Evolutionary conservation across 2,888 invertebrate genomes (phyloP).

Genomic region (Monopis laevigella): DNA sequence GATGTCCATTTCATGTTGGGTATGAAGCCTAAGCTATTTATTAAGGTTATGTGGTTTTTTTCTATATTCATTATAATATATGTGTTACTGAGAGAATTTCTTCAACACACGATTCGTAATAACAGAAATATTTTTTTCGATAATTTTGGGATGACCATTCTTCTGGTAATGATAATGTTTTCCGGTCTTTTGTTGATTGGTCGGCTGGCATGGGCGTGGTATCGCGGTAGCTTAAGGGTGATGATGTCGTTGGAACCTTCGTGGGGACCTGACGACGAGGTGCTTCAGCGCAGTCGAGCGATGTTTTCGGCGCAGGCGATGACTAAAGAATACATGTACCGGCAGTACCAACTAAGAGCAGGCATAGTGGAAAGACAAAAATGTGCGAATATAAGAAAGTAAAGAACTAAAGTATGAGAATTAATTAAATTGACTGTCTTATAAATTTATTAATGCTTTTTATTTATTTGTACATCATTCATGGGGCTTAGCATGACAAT

Average conservation of each 20-base stretch:
- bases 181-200: conserved; percentile 18
- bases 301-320: conserved; percentile 60
- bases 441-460: no score
- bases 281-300: conserved; percentile 45
- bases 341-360: conserved; percentile 54
- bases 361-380: conserved; percentile 41
- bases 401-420: conserved; percentile 2
- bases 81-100: conserved; percentile 27
- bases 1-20: conserved; percentile 60
- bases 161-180: conserved; percentile 16
- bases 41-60: conserved; percentile 36
- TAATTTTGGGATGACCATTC: conserved; percentile 21
- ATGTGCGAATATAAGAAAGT: conserved; percentile 29
- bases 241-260: conserved; percentile 28
- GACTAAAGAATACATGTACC: conserved; percentile 60
- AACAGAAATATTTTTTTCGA: conserved; percentile 1
- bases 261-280: conserved; percentile 45
- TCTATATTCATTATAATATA: conserved; percentile 28
- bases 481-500: no score
- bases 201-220: conserved; percentile 27
- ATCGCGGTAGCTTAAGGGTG: conserved; percentile 23
- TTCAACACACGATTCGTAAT: conserved; percentile 16
- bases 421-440: no score
- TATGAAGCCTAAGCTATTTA: conserved; percentile 33
- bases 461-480: no score